phyloP scores from a whole-genome alignment of 2,113 vertebrate species.

The Vulpes ferrilata region DNA sequence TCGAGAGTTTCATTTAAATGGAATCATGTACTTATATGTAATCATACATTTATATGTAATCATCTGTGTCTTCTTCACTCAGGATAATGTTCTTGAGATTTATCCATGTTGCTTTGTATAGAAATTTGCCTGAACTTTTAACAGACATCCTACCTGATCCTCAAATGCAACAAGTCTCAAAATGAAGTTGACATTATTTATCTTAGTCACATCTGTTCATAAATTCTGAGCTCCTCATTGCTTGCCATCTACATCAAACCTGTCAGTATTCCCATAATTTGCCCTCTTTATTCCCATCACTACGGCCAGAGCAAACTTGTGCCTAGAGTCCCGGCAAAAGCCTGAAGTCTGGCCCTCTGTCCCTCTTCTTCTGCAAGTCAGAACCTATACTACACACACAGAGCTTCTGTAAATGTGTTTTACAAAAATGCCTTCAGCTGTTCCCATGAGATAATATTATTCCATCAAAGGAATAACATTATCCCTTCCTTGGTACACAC shows the following conservation, averaged over 20 bases:
- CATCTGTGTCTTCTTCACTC: background rate
- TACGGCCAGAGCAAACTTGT: background rate
- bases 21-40: background rate
- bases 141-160: background rate
- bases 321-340: background rate
- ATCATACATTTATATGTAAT: background rate
- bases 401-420: background rate
- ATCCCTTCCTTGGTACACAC: background rate
- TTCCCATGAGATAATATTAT: background rate
- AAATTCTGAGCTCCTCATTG: background rate
- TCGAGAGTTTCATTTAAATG: background rate
- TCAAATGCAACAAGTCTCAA: background rate
- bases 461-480: accelerated
- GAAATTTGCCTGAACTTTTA: background rate
- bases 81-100: background rate
- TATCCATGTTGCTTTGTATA: background rate
- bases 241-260: background rate
- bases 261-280: too few species aligned
- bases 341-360: background rate
- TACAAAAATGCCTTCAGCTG: background rate
- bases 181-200: background rate
- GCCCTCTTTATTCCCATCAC: background rate
- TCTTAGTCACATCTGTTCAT: background rate
- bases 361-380: background rate
- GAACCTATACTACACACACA: background rate